Base-by-base conservation (phyloP, 2,797 vertebrate species). In the Hydrocynus forskahlii region DNA sequence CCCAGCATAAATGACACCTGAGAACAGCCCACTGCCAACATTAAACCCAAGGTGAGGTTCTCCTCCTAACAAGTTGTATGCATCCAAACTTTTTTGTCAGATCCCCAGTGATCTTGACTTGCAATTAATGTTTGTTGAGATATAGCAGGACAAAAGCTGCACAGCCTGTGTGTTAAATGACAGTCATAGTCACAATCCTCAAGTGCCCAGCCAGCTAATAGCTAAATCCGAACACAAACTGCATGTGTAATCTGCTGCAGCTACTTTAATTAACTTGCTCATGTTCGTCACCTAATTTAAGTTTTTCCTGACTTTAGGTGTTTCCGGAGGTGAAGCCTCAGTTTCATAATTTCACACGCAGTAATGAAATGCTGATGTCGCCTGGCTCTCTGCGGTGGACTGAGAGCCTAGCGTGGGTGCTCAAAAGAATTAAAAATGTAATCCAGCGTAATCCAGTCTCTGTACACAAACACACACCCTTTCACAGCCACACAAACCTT, bases 401-500 rank as follows among this genome's bases (percentile, higher is more conserved):
- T n/a, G 69, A 23, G 35, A 54, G 59, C 59, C 40, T 35, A 48
- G 66, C 50, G 7, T 35, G 66, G 29, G 48, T 68, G 23, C 55
- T 66, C 35, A 75, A 48, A 40, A 70, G 40, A 75, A 76, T 76
- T 63, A 66, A 79, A 50, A 14, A 19, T 10, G 4, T 76, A 71
- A 79, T 82, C 80, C 54, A 4, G 8, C 6, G 35, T 80, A 72
- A 83, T 79, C 73, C 78, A 66, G 25, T 60, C 43, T 35, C 16
- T 7, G 57, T 40, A 25, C 71, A 55, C 66, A 60, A 62, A 78
- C 21, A 67, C 29, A 69, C 70, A 48, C 38, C 48, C 63, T 75
- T 50, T 50, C 79, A 80, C 72, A 68, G 2, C 4, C 68, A 35
- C 21, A 38, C 45, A 67, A 10, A 57, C 66, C 29, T n/a, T 29